These are phyloP conservation scores for Busseola fusca DNA, from an alignment of 2,888 invertebrate genomes.

Conservation along the genomic window DNA sequence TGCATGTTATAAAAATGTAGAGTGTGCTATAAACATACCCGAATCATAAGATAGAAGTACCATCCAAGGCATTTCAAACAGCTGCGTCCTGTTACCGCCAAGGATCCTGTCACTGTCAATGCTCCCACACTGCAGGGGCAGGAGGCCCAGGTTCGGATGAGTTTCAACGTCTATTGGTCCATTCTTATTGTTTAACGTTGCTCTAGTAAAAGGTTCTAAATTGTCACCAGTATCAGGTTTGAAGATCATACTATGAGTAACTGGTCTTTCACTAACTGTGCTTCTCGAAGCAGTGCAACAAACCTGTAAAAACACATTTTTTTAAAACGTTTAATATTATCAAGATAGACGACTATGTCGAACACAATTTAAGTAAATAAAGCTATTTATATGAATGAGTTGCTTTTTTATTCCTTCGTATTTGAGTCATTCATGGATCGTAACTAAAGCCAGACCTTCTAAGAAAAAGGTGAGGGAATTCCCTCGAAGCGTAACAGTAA, in stretches of 20 bases:
- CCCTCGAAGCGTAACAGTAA: neutral
- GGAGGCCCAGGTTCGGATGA: slow-evolving; percentile 62
- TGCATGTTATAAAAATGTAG: too few relatives aligned
- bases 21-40: slow-evolving; percentile 53
- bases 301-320: slow-evolving; percentile 61
- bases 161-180: slow-evolving; percentile 51
- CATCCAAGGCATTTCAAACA: slow-evolving; percentile 94
- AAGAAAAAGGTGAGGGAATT: slow-evolving; percentile 4
- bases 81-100: slow-evolving; percentile 89
- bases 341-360: too few relatives aligned
- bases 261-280: neutral
- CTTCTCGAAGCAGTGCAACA: slow-evolving; percentile 63
- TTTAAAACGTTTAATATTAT: neutral
- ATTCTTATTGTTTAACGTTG: slow-evolving; percentile 23
- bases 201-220: slow-evolving; percentile 49
- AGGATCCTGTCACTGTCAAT: slow-evolving; percentile 88
- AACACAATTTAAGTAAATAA: neutral
- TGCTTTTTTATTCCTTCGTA: neutral
- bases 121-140: slow-evolving; percentile 88
- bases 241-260: slow-evolving; percentile 18
- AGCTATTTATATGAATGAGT: neutral
- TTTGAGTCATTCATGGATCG: slow-evolving; percentile 5
- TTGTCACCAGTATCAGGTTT: slow-evolving; percentile 12
- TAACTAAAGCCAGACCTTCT: neutral
- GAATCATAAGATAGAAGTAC: slow-evolving; percentile 90